phyloP scores from a whole-genome alignment of 2,888 invertebrate genomes.

The Rugalucina vietnamica region DNA sequence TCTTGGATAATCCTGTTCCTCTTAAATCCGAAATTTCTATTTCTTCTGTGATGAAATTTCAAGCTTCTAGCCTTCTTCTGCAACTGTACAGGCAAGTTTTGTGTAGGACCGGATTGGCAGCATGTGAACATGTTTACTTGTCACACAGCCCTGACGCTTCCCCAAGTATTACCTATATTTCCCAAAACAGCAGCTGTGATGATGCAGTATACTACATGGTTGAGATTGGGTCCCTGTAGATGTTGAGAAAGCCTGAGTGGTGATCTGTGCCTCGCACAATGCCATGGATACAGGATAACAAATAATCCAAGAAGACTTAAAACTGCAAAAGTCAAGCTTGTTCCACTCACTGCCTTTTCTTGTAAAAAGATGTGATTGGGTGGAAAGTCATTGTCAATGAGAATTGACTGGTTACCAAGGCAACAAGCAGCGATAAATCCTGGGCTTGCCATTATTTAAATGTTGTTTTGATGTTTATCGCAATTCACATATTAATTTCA shows the following conservation, averaged over 20 bases:
- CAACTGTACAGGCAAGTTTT: too few species aligned
- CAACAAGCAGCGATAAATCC: slow-evolving; percentile 53
- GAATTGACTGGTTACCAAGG: slow-evolving; percentile 53
- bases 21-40: too few species aligned
- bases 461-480: too few species aligned
- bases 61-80: too few species aligned
- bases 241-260: slow-evolving; percentile 8
- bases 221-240: slow-evolving; percentile 39
- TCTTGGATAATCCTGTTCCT: too few species aligned
- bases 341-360: slow-evolving; percentile 47
- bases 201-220: slow-evolving; percentile 42
- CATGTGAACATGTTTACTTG: too few species aligned
- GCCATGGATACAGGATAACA: slow-evolving; percentile 41
- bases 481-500: too few species aligned
- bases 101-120: too few species aligned
- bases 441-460: slow-evolving; percentile 59
- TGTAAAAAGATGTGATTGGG: slow-evolving; percentile 16
- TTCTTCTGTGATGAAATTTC: too few species aligned
- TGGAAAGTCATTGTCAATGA: slow-evolving; percentile 35
- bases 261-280: neutral
- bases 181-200: slow-evolving; percentile 50
- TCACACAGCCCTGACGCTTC: too few species aligned
- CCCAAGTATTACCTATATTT: slow-evolving; percentile 54
- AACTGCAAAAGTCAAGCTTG: slow-evolving; percentile 43
- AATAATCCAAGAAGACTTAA: slow-evolving; percentile 42